Evolutionary conservation across 2,888 invertebrate species (phyloP).

Genomic region (Xestoiulus laeticollis): DNA sequence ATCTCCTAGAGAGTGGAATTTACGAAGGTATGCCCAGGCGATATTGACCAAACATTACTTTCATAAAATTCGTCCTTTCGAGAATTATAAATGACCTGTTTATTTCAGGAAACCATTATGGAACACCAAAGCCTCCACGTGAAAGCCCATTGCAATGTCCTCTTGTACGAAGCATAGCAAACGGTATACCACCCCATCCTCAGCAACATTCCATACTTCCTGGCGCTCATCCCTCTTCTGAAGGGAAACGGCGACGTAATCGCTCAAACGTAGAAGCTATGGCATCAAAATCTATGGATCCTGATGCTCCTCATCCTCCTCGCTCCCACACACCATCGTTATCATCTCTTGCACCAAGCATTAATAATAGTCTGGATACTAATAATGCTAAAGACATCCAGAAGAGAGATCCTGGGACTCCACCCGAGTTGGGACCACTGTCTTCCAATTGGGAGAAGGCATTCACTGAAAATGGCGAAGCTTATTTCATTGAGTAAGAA

Average conservation of each 20-base stretch:
- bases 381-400: background rate
- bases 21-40: slow-evolving; percentile 69
- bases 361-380: slow-evolving; percentile 10
- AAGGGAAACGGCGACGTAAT: slow-evolving; percentile 68
- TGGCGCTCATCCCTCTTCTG: slow-evolving; percentile 68
- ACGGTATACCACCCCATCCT: slow-evolving; percentile 44
- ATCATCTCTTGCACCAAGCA: background rate
- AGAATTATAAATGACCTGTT: background rate
- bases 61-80: background rate
- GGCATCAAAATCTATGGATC: slow-evolving; percentile 63
- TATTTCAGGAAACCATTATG: slow-evolving; percentile 70
- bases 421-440: slow-evolving; percentile 80
- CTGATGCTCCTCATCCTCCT: slow-evolving; percentile 55
- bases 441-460: slow-evolving; percentile 98
- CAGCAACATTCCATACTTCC: slow-evolving; percentile 61
- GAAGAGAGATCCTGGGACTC: slow-evolving; percentile 44
- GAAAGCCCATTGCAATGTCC: slow-evolving; percentile 61
- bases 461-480: slow-evolving; percentile 94
- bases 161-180: slow-evolving; percentile 57
- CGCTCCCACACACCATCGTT: slow-evolving; percentile 33
- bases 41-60: background rate
- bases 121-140: slow-evolving; percentile 69
- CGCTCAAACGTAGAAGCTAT: slow-evolving; percentile 70
- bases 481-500: slow-evolving; percentile 90
- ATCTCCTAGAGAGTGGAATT: slow-evolving; percentile 72